Evolutionary conservation across 1,140 invertebrate genomes (phyloP).

Genomic region (Neelides sp.): DNA sequence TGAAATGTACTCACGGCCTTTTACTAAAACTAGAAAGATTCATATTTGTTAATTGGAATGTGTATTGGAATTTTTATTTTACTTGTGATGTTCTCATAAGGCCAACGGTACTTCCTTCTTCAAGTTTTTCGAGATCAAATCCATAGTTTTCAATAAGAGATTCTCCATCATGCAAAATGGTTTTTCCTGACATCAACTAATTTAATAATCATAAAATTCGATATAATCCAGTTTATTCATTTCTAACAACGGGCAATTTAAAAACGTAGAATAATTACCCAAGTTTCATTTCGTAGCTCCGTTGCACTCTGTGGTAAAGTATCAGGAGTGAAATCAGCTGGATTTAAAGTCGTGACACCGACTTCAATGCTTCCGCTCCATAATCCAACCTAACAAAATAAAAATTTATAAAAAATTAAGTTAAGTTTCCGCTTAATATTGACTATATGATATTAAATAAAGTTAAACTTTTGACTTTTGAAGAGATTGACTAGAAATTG

Average conservation of each 20-base stretch:
- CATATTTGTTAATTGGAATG: too few relatives aligned
- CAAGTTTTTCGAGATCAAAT: constrained; percentile 63
- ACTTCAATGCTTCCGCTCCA: constrained; percentile 89
- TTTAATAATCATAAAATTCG: constrained; percentile 28
- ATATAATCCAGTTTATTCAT: not conserved
- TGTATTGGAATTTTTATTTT: constrained; percentile 27
- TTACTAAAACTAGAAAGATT: not conserved
- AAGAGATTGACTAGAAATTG: too few relatives aligned
- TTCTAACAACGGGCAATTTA: not conserved
- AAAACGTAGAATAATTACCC: constrained; percentile 45
- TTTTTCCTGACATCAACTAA: constrained; percentile 68
- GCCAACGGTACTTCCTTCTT: constrained; percentile 71
- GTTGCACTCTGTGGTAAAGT: constrained; percentile 64
- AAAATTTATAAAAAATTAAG: constrained; percentile 22
- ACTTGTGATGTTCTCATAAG: constrained; percentile 66
- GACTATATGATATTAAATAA: too few relatives aligned
- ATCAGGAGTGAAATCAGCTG: constrained; percentile 51
- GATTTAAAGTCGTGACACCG: constrained; percentile 73
- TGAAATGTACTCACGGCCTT: not conserved
- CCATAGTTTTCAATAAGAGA: constrained; percentile 70
- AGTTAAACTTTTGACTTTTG: too few relatives aligned
- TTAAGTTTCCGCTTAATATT: too few relatives aligned
- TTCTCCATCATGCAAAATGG: constrained; percentile 69
- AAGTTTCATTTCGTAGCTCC: constrained; percentile 68
- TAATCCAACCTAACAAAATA: constrained; percentile 53